These are phyloP conservation scores for Diplolepis rosae DNA, from an alignment of 2,888 invertebrate species.

Conservation along the genomic window DNA sequence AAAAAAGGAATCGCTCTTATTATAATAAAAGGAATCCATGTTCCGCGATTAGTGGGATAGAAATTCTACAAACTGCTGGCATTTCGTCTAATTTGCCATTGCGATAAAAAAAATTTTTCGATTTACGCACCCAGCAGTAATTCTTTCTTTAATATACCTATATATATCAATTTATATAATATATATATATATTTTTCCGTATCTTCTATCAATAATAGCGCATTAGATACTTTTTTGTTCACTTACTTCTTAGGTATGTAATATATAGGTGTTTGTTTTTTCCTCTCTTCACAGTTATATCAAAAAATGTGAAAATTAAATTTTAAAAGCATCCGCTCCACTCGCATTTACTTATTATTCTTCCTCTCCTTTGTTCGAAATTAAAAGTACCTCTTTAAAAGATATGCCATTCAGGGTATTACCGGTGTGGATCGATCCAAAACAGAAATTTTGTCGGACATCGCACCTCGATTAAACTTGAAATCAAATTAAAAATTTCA, in stretches of 20 bases:
- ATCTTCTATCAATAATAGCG: constrained; percentile 69
- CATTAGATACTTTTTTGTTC: constrained; percentile 69
- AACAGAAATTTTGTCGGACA: constrained; percentile 70
- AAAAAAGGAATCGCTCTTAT: constrained; percentile 22
- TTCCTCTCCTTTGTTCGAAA: constrained; percentile 53
- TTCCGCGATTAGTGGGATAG: constrained; percentile 3
- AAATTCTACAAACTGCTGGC: constrained; percentile 48
- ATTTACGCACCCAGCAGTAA: constrained; percentile 66
- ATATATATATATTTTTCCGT: constrained; percentile 63
- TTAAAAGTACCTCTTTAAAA: constrained; percentile 57
- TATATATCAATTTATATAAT: constrained; percentile 60
- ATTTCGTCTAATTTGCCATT: constrained; percentile 41
- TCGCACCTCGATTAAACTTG: constrained; percentile 47
- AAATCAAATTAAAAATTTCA: constrained; percentile 37
- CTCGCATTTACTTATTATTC: constrained; percentile 49
- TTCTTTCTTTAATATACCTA: constrained; percentile 67
- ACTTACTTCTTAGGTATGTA: constrained; percentile 71
- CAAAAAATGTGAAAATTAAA: constrained; percentile 71
- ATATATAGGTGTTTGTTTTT: constrained; percentile 70
- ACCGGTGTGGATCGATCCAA: constrained; percentile 76
- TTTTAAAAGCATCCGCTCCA: constrained; percentile 56
- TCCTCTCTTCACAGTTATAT: constrained; percentile 65
- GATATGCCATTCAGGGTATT: constrained; percentile 85
- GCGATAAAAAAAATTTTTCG: constrained; percentile 19
- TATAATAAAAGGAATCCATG: constrained; percentile 4